Conservation (phyloP, 2,113 vertebrate species). For the Propithecus coquereli region DNA sequence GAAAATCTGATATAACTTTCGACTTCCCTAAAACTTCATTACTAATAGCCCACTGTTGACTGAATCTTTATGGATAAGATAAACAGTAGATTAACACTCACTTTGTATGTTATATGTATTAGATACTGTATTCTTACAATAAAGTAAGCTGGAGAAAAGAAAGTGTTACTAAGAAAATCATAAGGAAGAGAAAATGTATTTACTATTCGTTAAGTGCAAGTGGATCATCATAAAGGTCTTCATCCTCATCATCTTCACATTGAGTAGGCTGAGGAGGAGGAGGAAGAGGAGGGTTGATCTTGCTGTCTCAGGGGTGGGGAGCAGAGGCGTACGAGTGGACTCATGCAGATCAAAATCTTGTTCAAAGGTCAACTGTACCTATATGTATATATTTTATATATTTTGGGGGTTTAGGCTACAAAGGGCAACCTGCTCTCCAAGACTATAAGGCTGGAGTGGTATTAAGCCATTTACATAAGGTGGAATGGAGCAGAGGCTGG, state of each 20-base stretch:
- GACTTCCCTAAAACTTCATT: not conserved
- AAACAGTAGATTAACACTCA: not conserved
- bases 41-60: not conserved
- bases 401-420: not conserved
- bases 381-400: not conserved
- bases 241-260: not conserved
- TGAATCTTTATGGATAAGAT: not conserved
- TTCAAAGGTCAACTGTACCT: not conserved
- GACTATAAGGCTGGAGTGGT: not conserved
- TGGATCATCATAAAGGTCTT: not conserved
- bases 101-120: not conserved
- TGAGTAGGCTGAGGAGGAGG: not conserved
- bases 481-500: not conserved
- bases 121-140: not conserved
- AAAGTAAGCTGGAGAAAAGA: not conserved
- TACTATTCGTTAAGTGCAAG: not conserved
- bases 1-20: not conserved
- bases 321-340: not conserved
- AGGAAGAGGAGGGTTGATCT: not conserved
- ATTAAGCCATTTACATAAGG: not conserved
- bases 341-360: not conserved
- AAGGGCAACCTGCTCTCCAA: not conserved
- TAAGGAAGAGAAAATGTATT: not conserved
- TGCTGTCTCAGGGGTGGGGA: not conserved
- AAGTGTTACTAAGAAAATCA: not conserved